These are phyloP conservation scores for Notodonta dromedarius DNA, from an alignment of 2,888 invertebrate genomes.

Conservation along the genomic window DNA sequence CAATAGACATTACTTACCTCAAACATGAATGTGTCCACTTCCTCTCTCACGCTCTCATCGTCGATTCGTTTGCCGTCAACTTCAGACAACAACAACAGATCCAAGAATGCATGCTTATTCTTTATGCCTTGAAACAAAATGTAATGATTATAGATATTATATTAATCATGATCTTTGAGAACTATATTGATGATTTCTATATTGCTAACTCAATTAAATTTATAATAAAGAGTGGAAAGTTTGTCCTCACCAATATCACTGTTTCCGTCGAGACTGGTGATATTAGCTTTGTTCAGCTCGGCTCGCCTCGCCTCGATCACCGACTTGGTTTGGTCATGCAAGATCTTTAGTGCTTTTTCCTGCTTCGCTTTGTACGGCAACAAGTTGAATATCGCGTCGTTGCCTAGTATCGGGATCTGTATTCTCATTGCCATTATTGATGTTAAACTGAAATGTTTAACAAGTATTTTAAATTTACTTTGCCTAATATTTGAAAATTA, in stretches of 20 bases:
- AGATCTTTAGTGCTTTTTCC: constrained; percentile 65
- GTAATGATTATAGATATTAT: no score
- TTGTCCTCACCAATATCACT: constrained; percentile 58
- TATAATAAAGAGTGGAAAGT: neutral
- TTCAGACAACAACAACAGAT: constrained; percentile 85
- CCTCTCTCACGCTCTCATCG: constrained; percentile 86
- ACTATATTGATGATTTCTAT: no score
- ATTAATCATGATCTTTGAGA: no score
- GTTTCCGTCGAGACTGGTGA: constrained; percentile 39
- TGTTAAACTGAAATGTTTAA: constrained; percentile 44
- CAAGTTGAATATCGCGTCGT: constrained; percentile 71
- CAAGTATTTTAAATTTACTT: no score
- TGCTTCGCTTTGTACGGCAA: constrained; percentile 84
- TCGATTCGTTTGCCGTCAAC: constrained; percentile 84
- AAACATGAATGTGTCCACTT: constrained; percentile 91
- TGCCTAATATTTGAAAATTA: no score
- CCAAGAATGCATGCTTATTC: constrained; percentile 87
- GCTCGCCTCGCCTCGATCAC: constrained; percentile 71
- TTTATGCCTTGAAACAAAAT: constrained; percentile 74
- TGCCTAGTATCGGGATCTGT: constrained; percentile 61
- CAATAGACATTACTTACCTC: constrained; percentile 67
- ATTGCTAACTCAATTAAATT: neutral
- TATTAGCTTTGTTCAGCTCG: constrained; percentile 58
- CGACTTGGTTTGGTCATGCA: constrained; percentile 72
- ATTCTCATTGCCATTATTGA: constrained; percentile 56